phyloP scores from a whole-genome alignment of 2,888 invertebrate genomes.

The Tenodera sinensis region DNA sequence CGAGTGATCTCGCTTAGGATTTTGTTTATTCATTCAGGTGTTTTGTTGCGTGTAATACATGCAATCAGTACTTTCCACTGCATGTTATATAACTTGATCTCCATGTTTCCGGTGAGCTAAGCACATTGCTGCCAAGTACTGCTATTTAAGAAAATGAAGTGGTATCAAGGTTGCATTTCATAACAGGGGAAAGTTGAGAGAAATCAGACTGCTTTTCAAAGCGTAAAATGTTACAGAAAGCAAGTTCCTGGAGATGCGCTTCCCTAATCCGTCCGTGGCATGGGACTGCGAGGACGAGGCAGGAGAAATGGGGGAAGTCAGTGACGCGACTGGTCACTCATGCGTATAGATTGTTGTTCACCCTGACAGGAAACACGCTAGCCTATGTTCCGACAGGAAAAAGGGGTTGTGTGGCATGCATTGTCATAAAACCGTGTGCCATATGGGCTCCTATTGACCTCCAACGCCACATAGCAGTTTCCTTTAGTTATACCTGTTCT shows the following conservation, averaged over 20 bases:
- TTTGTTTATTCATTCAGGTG: neutral
- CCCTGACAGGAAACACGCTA: constrained; percentile 8
- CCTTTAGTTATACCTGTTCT: neutral
- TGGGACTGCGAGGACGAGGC: neutral
- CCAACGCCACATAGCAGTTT: neutral
- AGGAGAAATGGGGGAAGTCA: neutral
- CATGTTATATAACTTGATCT: neutral
- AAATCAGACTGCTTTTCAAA: neutral
- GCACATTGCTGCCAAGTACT: neutral
- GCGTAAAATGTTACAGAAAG: neutral
- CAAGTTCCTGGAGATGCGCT: neutral
- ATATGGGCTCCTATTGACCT: neutral
- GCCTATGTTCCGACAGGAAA: neutral
- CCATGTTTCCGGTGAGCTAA: neutral
- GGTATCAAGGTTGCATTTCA: neutral
- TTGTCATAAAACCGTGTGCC: neutral
- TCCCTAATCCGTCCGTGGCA: neutral
- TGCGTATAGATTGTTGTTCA: neutral
- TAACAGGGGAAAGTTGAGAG: neutral
- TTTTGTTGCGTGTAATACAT: neutral
- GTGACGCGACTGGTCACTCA: neutral
- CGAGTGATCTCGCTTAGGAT: no score
- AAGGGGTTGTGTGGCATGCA: neutral
- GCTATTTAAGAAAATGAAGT: neutral
- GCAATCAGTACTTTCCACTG: neutral